Base-by-base conservation (phyloP, 2,888 invertebrate genomes). In the Phalera bucephala region DNA sequence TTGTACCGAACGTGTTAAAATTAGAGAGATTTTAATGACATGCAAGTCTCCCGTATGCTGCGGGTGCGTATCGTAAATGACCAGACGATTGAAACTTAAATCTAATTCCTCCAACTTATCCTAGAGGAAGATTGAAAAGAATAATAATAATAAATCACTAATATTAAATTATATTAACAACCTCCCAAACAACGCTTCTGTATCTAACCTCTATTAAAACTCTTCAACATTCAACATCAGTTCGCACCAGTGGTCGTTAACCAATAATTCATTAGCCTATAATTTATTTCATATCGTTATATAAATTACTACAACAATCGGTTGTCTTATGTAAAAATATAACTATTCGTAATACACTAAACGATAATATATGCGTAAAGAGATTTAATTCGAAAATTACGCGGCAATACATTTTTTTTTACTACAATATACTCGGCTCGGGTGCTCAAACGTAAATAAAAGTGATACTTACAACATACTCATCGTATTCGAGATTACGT, bases 171-270 rank as follows among this genome's bases (percentile, higher is more conserved):
- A 17, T 3, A 79, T 76, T 74, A 86, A 85, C 85, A 87, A 88
- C 82, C 83, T 67, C 66, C 67, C 77, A 75, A 85, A 83, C 76
- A 85, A 80, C 79, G 63, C 55, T 59, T 70, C 74, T 60, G 59
- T 59, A 57, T 57, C 75, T 82, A 84, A 85, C 82, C 84, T 68
- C 80, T 83, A 83, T 84, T 81, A 86, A 87, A 87, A 77, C 82
- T 87, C 81, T 82, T 85, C 86, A 88, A 85, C 78, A 64, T 83
- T 87, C 83, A 88, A 88, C 88, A 86, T 84, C 82, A 82, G 79
- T 83, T 82, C 86, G 86, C 86, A 88, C 88, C 86, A 86, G 72
- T 80, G 79, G 76, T 83, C 77, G 77, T 84, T 81, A 75, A 77
- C 72, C 29, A 9, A 29, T 72, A 72, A 66, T 65, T 58, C 33